A percentile compares a stretch with the other conserved stretches of the same genome.
phyloP scores from a whole-genome alignment of 1,140 invertebrate species.

The Dufourea novaeangliae region DNA sequence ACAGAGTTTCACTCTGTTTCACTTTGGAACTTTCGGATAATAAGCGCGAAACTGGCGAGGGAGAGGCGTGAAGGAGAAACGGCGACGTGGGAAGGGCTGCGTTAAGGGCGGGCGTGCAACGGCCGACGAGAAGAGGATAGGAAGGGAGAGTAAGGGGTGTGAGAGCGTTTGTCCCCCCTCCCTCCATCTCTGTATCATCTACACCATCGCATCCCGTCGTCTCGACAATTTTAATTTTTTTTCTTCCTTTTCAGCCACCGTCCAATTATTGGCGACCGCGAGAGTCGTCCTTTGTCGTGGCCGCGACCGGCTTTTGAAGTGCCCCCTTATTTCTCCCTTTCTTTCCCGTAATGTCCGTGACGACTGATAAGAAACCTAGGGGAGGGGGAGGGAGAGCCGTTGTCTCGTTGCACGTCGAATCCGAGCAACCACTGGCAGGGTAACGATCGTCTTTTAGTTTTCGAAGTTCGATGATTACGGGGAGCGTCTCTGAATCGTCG shows the following conservation, averaged over 20 bases:
- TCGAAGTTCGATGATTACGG: slow-evolving; percentile 47
- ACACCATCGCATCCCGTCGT: slow-evolving; percentile 54
- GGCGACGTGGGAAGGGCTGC: slow-evolving; percentile 16
- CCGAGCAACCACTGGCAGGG: not conserved
- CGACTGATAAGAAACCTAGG: slow-evolving; percentile 28
- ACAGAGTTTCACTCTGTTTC: slow-evolving; percentile 60
- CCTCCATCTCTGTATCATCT: slow-evolving; percentile 44
- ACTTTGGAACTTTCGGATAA: slow-evolving; percentile 61
- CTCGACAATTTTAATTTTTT: slow-evolving; percentile 57
- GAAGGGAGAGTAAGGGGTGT: too few relatives aligned
- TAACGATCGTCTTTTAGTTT: slow-evolving; percentile 49
- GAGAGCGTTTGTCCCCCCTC: not conserved
- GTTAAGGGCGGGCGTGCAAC: slow-evolving; percentile 8
- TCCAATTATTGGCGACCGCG: slow-evolving; percentile 60
- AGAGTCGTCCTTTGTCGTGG: slow-evolving; percentile 32
- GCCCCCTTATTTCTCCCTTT: slow-evolving; percentile 36
- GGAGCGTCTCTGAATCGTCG: slow-evolving; percentile 1
- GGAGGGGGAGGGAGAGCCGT: not conserved
- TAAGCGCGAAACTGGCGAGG: slow-evolving; percentile 46
- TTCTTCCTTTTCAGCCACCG: slow-evolving; percentile 25
- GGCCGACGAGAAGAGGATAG: not conserved
- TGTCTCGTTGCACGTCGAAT: slow-evolving; percentile 18
- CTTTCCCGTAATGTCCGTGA: slow-evolving; percentile 25
- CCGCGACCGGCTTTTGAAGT: slow-evolving; percentile 45
- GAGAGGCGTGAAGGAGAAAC: slow-evolving; percentile 4